Base-by-base conservation (phyloP, 2,113 vertebrate species). In the Falco punctatus region DNA sequence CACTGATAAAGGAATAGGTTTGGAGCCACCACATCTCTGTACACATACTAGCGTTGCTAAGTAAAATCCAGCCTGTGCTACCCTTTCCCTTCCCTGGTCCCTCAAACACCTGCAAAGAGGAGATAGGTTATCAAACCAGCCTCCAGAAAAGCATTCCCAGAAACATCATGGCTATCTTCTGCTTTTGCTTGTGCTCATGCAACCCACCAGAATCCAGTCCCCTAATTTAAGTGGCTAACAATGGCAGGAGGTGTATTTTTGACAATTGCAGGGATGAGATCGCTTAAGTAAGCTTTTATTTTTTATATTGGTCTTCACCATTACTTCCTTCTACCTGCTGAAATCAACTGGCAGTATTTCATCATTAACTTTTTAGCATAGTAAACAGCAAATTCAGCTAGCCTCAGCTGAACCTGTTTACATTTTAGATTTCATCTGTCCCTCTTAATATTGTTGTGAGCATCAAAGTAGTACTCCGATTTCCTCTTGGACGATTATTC, bases 341-440 rank as follows among this genome's bases (percentile, higher is more conserved):
- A 94, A 93, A 86, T 74, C 72, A 88, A 62, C 51, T 54, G 38
- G 57, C 13, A 79, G 24, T 67, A 74, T 88, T 95, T 92, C 42
- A 80, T 77, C 51, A 78, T 35, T 81, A 89, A 92, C 87, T 57
- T 86, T 70, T 90, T 61, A 93, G 72, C 54, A 70, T 9, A 75
- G 33, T 51, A 87, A 70, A 32, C 24, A 87, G 67, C 27, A 90
- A 72, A 84, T 77, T 73, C 20, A 78, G 73, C 59, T 49, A 92
- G 61, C 21, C 58, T 80, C 78, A 91, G 73, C 55, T 77, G 35
- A 94, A 82, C 49, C 40, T 69, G 33, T 83, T 97, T 94, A 90
- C 61, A n/a, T 91, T 92, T 72, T 30, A 72, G 57, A 86, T 92
- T 95, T 94, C 65, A 88, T 57, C 80, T 90, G 67, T 49, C 64